Percentiles rank a stretch among this genome's conserved stretches.
Evolutionary conservation across 2,797 vertebrate genomes (phyloP).

Genomic region (Cynopterus sphinx): DNA sequence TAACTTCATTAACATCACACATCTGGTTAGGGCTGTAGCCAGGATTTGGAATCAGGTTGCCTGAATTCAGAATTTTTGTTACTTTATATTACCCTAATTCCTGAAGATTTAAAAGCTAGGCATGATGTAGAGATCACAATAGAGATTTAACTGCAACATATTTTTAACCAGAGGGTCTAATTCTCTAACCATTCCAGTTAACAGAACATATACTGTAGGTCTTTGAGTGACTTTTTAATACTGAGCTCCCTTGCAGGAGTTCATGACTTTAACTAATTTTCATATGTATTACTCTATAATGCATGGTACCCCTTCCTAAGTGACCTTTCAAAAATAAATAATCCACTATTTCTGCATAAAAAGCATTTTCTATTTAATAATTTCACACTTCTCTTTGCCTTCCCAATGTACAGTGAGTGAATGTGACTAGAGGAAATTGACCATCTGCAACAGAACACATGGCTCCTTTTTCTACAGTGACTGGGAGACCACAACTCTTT

Average conservation of each 20-base stretch:
- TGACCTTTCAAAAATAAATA: slow-evolving; percentile 64
- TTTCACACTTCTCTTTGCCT: slow-evolving; percentile 36
- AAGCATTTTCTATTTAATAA: slow-evolving; percentile 46
- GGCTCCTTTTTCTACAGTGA: not conserved
- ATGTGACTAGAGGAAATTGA: slow-evolving; percentile 26
- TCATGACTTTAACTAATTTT: slow-evolving; percentile 58
- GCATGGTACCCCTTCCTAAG: slow-evolving; percentile 27
- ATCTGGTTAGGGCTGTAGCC: not conserved
- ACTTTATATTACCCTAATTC: not conserved
- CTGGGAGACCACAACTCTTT: not conserved
- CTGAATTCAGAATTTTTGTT: not conserved
- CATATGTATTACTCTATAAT: not conserved
- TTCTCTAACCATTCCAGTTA: not conserved
- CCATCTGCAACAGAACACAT: slow-evolving; percentile 42
- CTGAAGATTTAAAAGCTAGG: not conserved
- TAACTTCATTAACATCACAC: not conserved
- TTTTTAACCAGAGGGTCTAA: not conserved
- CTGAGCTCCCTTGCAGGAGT: not conserved
- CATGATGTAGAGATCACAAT: not conserved
- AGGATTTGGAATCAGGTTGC: not conserved
- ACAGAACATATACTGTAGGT: not conserved
- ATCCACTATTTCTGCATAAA: not conserved
- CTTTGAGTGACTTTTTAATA: slow-evolving; percentile 16
- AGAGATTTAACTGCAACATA: not conserved
- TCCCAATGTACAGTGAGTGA: not conserved